A percentile compares a stretch with the other conserved stretches of the same genome.
Evolutionary conservation across 2,888 invertebrate species (phyloP).

Genomic region (Gymnosoma rotundatum): DNA sequence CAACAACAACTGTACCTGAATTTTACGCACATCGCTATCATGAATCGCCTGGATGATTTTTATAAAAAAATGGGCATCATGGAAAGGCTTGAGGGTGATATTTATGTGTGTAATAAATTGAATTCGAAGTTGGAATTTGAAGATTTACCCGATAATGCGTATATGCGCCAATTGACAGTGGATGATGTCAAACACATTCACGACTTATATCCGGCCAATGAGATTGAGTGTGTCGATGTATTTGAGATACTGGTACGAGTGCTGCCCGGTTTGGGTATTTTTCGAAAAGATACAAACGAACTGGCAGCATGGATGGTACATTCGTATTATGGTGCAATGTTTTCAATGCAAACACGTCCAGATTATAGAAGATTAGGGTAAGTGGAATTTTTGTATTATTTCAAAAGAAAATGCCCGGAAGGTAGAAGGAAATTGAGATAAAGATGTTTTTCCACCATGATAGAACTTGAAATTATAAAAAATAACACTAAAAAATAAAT

Average conservation of each 20-base stretch:
- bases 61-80: slow-evolving; percentile 85
- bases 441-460: too few relatives aligned
- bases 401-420: background rate
- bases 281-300: slow-evolving; percentile 86
- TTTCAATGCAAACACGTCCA: slow-evolving; percentile 94
- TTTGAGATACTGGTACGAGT: slow-evolving; percentile 90
- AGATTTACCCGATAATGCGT: slow-evolving; percentile 87
- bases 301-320: slow-evolving; percentile 96
- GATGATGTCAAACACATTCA: slow-evolving; percentile 92
- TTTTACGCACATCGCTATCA: slow-evolving; percentile 91
- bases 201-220: slow-evolving; percentile 93
- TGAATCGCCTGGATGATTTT: slow-evolving; percentile 89
- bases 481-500: too few relatives aligned
- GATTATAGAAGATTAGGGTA: slow-evolving; percentile 88
- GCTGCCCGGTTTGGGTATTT: slow-evolving; percentile 91
- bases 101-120: slow-evolving; percentile 88
- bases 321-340: slow-evolving; percentile 95
- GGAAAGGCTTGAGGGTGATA: slow-evolving; percentile 91
- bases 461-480: too few relatives aligned
- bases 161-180: slow-evolving; percentile 88
- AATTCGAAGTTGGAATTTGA: slow-evolving; percentile 85
- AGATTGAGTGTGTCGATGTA: slow-evolving; percentile 92
- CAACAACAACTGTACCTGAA: slow-evolving; percentile 91
- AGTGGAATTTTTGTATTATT: slow-evolving; percentile 52
- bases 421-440: too few relatives aligned